A percentile compares a stretch with the other conserved stretches of the same genome.
Evolutionary conservation across 2,888 invertebrate species (phyloP).

Genomic region (Drosophila greeni): DNA sequence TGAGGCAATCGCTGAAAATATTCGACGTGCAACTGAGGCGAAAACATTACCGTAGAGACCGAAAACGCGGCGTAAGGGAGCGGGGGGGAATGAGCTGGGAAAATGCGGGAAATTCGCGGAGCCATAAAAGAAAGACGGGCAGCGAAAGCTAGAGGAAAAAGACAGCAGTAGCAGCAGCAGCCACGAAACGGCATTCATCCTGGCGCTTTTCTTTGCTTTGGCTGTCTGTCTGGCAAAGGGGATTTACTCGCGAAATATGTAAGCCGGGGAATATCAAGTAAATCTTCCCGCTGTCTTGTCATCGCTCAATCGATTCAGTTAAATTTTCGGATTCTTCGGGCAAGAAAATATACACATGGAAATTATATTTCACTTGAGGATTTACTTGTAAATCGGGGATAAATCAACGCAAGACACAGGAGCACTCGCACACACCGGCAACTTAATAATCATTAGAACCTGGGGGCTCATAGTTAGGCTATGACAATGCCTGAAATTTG

Average conservation of each 20-base stretch:
- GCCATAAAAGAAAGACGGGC: slow-evolving; percentile 37
- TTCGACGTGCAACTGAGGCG: slow-evolving; percentile 67
- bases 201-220: slow-evolving; percentile 27
- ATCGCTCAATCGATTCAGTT: slow-evolving; percentile 51
- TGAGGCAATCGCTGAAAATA: slow-evolving; percentile 59
- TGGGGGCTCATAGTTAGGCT: slow-evolving; percentile 41
- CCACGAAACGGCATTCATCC: slow-evolving; percentile 34
- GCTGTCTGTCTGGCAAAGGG: slow-evolving; percentile 31
- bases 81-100: slow-evolving; percentile 4
- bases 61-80: neutral
- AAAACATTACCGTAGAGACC: slow-evolving; percentile 65
- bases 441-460: slow-evolving; percentile 47
- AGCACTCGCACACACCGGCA: slow-evolving; percentile 43
- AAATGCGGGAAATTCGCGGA: slow-evolving; percentile 26
- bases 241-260: slow-evolving; percentile 31
- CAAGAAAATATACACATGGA: slow-evolving; percentile 63
- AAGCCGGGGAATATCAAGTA: slow-evolving; percentile 21
- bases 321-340: slow-evolving; percentile 40
- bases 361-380: slow-evolving; percentile 70
- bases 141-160: slow-evolving; percentile 33
- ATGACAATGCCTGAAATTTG: slow-evolving; percentile 48
- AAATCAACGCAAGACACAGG: slow-evolving; percentile 56
- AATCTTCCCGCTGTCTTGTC: slow-evolving; percentile 15
- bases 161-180: neutral
- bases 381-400: slow-evolving; percentile 68